These are phyloP conservation scores for Phoeniculus purpureus DNA, from an alignment of 2,797 vertebrate species.

Conservation along the genomic window DNA sequence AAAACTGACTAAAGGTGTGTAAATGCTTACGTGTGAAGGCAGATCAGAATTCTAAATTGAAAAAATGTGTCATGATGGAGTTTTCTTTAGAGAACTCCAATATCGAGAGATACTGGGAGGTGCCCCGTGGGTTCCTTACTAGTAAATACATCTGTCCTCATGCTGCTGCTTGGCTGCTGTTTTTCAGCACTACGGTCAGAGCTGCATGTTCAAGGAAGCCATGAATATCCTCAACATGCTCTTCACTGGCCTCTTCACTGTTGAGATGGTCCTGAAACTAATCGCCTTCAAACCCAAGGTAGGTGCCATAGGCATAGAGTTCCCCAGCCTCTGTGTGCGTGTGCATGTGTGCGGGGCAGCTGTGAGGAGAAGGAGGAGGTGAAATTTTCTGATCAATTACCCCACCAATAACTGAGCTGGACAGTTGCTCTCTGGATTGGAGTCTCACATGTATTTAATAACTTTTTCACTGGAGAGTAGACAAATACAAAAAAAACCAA, in stretches of 20 bases:
- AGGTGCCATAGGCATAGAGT: constrained; percentile 68
- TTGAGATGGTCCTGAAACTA: constrained; percentile 98
- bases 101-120: background rate
- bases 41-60: background rate
- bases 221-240: constrained; percentile 99
- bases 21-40: background rate
- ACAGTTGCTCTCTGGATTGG: constrained; percentile 61
- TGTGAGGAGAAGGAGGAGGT: constrained; percentile 67
- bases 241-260: constrained; percentile 98
- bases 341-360: background rate
- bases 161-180: background rate
- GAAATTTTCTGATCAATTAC: constrained; percentile 15
- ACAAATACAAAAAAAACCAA: background rate
- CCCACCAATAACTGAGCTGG: constrained; percentile 23
- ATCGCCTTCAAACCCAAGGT: constrained; percentile 99
- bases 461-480: constrained; percentile 20
- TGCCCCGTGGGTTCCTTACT: background rate
- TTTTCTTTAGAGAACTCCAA: background rate
- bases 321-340: constrained; percentile 10
- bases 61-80: accelerated
- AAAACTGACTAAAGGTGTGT: background rate
- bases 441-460: constrained; percentile 37
- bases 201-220: constrained; percentile 91
- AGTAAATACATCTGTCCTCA: background rate
- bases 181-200: constrained; percentile 83